Base-by-base conservation (phyloP, 2,113 vertebrate genomes). In the Formicarius rufipectus region DNA sequence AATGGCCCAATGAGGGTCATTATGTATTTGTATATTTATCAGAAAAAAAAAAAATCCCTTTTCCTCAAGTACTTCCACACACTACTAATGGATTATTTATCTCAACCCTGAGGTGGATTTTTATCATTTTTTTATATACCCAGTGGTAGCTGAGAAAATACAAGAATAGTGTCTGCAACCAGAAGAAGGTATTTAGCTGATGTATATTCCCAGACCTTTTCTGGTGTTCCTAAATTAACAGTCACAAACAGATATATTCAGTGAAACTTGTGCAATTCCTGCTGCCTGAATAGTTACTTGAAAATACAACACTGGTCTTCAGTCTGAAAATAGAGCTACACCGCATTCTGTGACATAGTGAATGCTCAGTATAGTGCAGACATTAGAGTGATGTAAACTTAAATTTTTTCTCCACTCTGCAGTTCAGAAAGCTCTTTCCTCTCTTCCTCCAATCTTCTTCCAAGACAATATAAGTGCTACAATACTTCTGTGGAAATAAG, bases 301-400 rank as follows among this genome's bases (percentile, higher is more conserved):
- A 81, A 94, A 97, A 59, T 58, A 90, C 72, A 89, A 40, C 20
- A 55, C 21, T 37, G 50, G 50, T 93, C 68, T 90, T 79, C 80
- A 49, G 23, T 77, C 64, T 16, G 10, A 93, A 92, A 94, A 63
- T 7, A 95, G 60, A 86, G 40, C 40, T 89, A 87, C 40, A 27
- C 27, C 66, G 28, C 62, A 47, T 87, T 89, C 55, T 45, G 63
- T 87, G 49, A 52, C 71, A 9, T 71, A 53, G 62, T 71, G 84
- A 94, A 93, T 93, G 63, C 49, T 96, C 79, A 71, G 15, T 89
- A 74, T 68, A 69, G 33, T 49, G 40, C 68, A 96, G 71, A 93
- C 58, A 95, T 47, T 80, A 96, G 66, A 74, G 37, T 93, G 91
- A 93, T 93, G 83, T 88, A 95, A 97, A 93, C 53, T 82, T 97